Conservation (phyloP, 2,113 vertebrate species). For the Ochotona curzoniae region DNA sequence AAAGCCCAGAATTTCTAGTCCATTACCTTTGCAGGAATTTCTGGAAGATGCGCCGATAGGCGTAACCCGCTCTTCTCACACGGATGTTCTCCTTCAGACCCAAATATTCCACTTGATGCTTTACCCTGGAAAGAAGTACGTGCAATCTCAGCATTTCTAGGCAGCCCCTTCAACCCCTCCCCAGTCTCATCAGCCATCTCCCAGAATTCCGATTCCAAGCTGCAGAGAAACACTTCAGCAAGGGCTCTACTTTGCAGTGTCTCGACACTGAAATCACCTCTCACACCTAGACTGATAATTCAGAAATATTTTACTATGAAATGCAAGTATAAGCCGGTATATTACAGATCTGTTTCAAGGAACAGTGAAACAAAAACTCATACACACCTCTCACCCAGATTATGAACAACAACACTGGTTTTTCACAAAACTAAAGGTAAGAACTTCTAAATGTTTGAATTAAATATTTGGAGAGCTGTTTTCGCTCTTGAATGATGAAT, state of each 20-base stretch:
- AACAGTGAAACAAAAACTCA: neutral
- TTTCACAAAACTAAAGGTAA: neutral
- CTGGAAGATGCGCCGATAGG: conserved; percentile 95
- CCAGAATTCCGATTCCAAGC: neutral
- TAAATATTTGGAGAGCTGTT: neutral
- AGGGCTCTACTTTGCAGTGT: neutral
- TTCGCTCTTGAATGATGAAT: neutral
- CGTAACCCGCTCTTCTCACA: conserved; percentile 97
- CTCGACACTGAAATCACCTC: neutral
- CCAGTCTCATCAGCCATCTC: neutral
- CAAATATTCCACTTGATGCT: conserved; percentile 98
- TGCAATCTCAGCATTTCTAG: neutral
- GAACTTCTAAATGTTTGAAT: neutral
- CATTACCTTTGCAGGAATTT: conserved; percentile 97
- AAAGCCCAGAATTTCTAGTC: neutral
- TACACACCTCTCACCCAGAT: neutral
- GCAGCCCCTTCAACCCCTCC: too few relatives aligned
- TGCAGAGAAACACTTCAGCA: neutral
- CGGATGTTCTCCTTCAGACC: conserved; percentile 98
- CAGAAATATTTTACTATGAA: neutral
- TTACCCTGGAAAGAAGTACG: conserved; percentile 88
- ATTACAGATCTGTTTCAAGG: neutral
- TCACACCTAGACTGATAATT: neutral
- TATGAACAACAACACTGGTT: neutral
- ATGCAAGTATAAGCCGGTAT: neutral